Evolutionary conservation across 1,140 invertebrate genomes (phyloP).

Genomic region (silkworm (Bombyx mori)): ASM3026992v2 NC_085117.1:9546501-9547000

Average conservation of each 20-base stretch:
- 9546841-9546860: conserved; percentile 66
- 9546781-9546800: conserved; percentile 25
- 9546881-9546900: conserved; percentile 39
- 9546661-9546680: conserved; percentile 74
- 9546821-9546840: conserved; percentile 61
- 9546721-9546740: no score
- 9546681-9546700: conserved; percentile 75
- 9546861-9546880: conserved; percentile 56
- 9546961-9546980: conserved; percentile 58
- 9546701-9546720: conserved; percentile 39
- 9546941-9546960: conserved; percentile 55
- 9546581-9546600: conserved; percentile 38
- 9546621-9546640: conserved; percentile 60
- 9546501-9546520: conserved; percentile 19
- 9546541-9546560: conserved; percentile 71
- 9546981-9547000: conserved; percentile 62
- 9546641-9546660: conserved; percentile 57
- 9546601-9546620: conserved; percentile 44
- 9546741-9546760: conserved; percentile 19
- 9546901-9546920: conserved; percentile 59
- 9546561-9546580: conserved; percentile 56
- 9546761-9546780: conserved; percentile 10
- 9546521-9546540: conserved; percentile 48
- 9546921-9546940: conserved; percentile 52
- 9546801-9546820: conserved; percentile 30